Conservation (phyloP, 2,888 invertebrate species). For the Pomacea canaliculata region DNA sequence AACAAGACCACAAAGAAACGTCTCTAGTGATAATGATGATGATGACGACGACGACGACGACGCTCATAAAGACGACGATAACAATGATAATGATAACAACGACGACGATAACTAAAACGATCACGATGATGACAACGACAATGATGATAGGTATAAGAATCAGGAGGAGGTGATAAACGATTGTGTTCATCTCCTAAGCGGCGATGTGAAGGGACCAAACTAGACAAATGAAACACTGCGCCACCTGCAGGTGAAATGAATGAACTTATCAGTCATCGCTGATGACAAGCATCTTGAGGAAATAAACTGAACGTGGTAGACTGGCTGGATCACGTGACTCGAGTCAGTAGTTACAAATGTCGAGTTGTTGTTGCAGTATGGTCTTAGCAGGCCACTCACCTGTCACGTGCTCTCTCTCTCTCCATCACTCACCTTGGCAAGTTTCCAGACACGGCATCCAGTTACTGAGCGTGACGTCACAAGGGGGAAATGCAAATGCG, state of each 20-base stretch:
- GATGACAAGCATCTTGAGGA: too few species aligned
- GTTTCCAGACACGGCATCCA: constrained; percentile 4
- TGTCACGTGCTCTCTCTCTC: too few species aligned
- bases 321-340: too few species aligned
- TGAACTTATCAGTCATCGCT: not conserved
- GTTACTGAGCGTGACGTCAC: not conserved
- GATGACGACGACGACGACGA: not conserved
- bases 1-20: not conserved
- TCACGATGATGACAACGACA: not conserved
- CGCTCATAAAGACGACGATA: not conserved
- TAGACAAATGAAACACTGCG: not conserved
- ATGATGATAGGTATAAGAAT: not conserved
- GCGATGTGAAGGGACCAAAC: not conserved
- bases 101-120: not conserved
- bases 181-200: not conserved
- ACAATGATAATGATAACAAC: not conserved
- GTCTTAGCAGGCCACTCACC: too few species aligned
- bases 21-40: not conserved
- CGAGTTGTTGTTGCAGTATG: too few species aligned
- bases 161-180: not conserved
- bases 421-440: constrained; percentile 1
- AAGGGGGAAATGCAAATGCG: constrained; percentile 26
- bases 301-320: too few species aligned
- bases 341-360: too few species aligned
- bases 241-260: not conserved